Evolutionary conservation across 2,888 invertebrate genomes (phyloP).

Genomic region (Phasia obesa): DNA sequence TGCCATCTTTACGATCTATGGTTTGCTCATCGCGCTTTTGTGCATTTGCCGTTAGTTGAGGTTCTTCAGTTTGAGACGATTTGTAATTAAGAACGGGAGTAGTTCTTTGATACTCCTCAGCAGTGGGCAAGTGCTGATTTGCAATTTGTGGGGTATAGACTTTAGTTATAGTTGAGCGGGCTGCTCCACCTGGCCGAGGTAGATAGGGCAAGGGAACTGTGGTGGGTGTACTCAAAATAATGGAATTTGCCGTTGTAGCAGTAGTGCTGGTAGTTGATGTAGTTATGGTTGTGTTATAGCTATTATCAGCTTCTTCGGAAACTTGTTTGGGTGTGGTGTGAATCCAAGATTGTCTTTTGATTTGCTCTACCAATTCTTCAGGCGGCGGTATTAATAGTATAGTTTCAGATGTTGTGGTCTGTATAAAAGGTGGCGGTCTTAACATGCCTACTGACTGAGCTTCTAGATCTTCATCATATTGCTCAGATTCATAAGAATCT

Average conservation of each 20-base stretch:
- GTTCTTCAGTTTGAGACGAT: conserved; percentile 69
- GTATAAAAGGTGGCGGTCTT: conserved; percentile 74
- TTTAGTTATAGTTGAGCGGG: conserved; percentile 85
- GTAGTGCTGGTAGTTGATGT: conserved; percentile 47
- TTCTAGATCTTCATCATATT: conserved; percentile 77
- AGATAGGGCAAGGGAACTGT: conserved; percentile 44
- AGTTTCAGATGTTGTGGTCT: conserved; percentile 80
- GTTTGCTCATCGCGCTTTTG: conserved; percentile 74
- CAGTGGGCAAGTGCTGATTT: conserved; percentile 78
- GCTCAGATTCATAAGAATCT: conserved; percentile 73
- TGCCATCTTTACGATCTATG: conserved; percentile 83
- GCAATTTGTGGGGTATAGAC: conserved; percentile 81
- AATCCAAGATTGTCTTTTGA: conserved; percentile 77
- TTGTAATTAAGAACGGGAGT: conserved; percentile 74
- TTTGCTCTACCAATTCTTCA: conserved; percentile 79
- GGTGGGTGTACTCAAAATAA: conserved; percentile 38
- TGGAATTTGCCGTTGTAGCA: conserved; percentile 1
- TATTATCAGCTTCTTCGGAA: conserved; percentile 39
- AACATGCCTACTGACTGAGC: conserved; percentile 76
- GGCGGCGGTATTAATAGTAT: conserved; percentile 81
- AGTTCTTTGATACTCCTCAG: conserved; percentile 81
- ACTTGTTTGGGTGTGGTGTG: conserved; percentile 72
- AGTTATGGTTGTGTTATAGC: conserved; percentile 69
- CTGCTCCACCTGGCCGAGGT: conserved; percentile 72
- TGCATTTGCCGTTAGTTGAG: conserved; percentile 73